A percentile compares a stretch with the other conserved stretches of the same genome.
These are phyloP conservation scores for Tanaodytes sp. DNA, from an alignment of 2,888 invertebrate genomes.

Conservation along the genomic window DNA sequence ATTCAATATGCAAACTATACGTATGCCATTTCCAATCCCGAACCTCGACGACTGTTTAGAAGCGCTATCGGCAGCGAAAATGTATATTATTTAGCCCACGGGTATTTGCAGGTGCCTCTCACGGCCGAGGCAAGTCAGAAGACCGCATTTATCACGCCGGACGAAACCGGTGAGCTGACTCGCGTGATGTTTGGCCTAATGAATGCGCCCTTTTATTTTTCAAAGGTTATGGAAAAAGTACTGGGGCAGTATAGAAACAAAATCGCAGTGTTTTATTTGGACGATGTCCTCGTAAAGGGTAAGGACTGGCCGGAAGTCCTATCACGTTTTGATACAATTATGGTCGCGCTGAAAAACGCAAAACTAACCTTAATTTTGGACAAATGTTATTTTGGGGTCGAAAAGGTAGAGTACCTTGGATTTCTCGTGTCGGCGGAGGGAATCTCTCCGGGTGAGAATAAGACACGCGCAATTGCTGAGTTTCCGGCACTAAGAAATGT, in stretches of 20 bases:
- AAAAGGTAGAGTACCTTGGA: conserved; percentile 17
- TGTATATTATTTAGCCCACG: background rate
- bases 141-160: conserved; percentile 43
- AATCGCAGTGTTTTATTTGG: conserved; percentile 19
- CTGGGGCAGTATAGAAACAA: background rate
- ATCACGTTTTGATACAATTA: background rate
- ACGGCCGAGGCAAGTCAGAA: conserved; percentile 28
- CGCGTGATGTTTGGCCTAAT: conserved; percentile 59
- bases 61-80: background rate
- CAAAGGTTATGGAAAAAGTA: conserved; percentile 39
- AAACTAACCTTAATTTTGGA: conserved; percentile 17
- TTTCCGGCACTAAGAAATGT: conserved; percentile 34
- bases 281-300: conserved; percentile 17
- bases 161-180: conserved; percentile 55
- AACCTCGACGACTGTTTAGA: conserved; percentile 1
- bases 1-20: background rate
- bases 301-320: conserved; percentile 23
- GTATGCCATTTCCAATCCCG: background rate
- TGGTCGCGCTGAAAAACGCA: conserved; percentile 13
- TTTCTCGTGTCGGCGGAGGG: conserved; percentile 5
- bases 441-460: conserved; percentile 17
- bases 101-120: conserved; percentile 25
- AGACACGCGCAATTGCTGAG: conserved; percentile 10
- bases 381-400: conserved; percentile 18
- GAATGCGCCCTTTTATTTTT: conserved; percentile 60